phyloP scores from a whole-genome alignment of 2,113 vertebrate species.

The Ivindomyrus marchei region DNA sequence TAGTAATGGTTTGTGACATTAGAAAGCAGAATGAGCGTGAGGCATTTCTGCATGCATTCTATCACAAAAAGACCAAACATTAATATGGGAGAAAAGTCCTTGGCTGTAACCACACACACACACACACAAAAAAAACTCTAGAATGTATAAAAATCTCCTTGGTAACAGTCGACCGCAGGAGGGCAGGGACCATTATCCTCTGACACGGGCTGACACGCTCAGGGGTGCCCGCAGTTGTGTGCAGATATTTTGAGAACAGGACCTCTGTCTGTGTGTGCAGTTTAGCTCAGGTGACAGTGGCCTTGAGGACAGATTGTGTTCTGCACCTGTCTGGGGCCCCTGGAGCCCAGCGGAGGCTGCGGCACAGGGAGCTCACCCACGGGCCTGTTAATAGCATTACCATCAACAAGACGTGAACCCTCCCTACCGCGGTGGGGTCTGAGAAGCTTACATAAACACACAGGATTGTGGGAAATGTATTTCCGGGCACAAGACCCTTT shows the following conservation, averaged over 20 bases:
- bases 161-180: background rate
- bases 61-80: background rate
- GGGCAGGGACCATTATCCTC: background rate
- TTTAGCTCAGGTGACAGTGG: background rate
- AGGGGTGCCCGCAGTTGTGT: background rate
- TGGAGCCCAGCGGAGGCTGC: background rate
- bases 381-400: background rate
- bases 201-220: background rate
- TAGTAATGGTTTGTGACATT: background rate
- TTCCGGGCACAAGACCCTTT: background rate
- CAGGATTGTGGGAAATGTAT: background rate
- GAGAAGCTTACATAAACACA: background rate
- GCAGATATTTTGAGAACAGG: background rate
- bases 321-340: background rate
- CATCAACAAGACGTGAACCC: background rate
- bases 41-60: background rate
- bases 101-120: background rate
- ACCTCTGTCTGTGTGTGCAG: background rate
- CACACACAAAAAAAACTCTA: background rate
- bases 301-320: slow-evolving; percentile 1
- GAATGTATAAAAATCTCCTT: background rate
- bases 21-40: background rate
- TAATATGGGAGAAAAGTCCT: slow-evolving; percentile 2
- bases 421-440: background rate
- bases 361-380: background rate